Base-by-base conservation (phyloP, 2,797 vertebrate species). In the Knipowitschia caucasica region DNA sequence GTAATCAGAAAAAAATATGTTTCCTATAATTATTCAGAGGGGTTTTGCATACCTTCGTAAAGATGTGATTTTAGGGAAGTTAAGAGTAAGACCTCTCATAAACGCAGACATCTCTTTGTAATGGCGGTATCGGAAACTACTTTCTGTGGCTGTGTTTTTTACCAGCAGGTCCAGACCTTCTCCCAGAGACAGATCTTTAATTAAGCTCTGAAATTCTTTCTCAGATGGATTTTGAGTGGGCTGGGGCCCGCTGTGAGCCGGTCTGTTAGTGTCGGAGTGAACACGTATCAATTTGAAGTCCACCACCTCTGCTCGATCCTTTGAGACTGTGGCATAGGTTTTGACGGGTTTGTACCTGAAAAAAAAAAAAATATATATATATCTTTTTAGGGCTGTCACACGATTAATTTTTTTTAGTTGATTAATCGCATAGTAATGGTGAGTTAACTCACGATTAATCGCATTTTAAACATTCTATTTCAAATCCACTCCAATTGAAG, bases 21-120 rank as follows among this genome's bases (percentile, higher is more conserved):
- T 24, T n/a, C n/a, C n/a, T 31, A 21, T 20, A 24, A 3, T 30
- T 20, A 47, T 7, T n/a, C n/a, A 15, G 6, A 35, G 9, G 18
- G 12, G 5, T 47, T 9, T 31, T 11, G 12, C 5, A 64, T 67
- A 91, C 89, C 88, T 94, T 56, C 69, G 88, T 54, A 94, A 89
- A 53, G 81, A 89, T 15, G 94, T 96, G 62, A 99, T 96, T 21
- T 91, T 83, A 0, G 94, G 94, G 69, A 97, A 99, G 88, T 99
- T 96, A 51, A 94, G 89, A 2, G 86, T 91, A 52, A 99, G 91
- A 60, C 91, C 92, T 54, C 89, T 90, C 27, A 99, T 75, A 52
- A 90, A 91, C 56, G 86, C 91, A 0, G 93, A 92, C 36, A 95
- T 76, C 53, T 96, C 95, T 35, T 92, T 92, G 80, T 95, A 93